Base-by-base conservation (phyloP, 2,113 vertebrate genomes). In the Periophthalmus modestus region DNA sequence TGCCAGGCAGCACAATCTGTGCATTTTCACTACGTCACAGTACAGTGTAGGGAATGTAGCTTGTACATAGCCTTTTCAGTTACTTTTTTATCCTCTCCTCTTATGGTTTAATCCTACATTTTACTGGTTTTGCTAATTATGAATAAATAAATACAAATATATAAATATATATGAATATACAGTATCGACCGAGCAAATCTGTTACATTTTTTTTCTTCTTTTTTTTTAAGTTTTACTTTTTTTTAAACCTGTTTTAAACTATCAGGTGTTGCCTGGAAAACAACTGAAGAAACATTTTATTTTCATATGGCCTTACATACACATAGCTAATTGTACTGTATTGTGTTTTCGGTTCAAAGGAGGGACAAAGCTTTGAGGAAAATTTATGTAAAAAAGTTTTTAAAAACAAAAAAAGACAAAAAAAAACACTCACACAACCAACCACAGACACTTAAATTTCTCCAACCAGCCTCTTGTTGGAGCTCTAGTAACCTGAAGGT, bases 21-120 rank as follows among this genome's bases (percentile, higher is more conserved):
- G 85, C 93, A 73, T 91, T 88, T 86, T 88, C 92, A 94, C 88
- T 63, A 91, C 94, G 90, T 90, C 86, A 88, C 80, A 91, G 84
- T 88, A 79, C 88, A 90, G 80, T 90, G 89, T 95, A 93, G 96
- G 97, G 96, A 98, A 97, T 97, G 96, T 98, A 98, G 97, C 96
- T 91, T 97, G 96, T 98, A 98, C 93, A 98, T 96, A 97, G 96
- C 96, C 95, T 97, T 96, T 96, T 95, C 33, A 95, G 96, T 94
- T 91, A 94, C 93, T 92, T 97, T 96, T 97, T 97, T 94, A 96
- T 95, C 91, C 94, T 95, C 94, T 92, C 93, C 81, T 75, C 89
- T 94, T 95, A 92, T 88, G 79, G 92, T 87, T 94, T 94, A 90
- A 94, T 94, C 94, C 93, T 87, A 95, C 92, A 94, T 96, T 95